Evolutionary conservation across 2,797 vertebrate genomes (phyloP).

Genomic region (Stomatorhinus walkeri): DNA sequence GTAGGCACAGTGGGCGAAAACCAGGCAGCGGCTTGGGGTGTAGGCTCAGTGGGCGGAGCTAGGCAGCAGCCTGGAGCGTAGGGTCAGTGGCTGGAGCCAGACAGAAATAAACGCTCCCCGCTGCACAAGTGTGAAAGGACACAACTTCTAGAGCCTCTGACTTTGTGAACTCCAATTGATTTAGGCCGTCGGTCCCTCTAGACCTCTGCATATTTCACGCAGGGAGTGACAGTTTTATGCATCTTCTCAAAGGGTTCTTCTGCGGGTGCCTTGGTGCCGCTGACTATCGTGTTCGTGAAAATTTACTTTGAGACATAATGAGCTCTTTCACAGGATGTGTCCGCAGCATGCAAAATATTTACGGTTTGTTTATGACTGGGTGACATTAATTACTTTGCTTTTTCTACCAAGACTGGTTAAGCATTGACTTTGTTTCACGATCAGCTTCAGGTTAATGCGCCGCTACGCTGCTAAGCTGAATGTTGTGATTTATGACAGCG

Average conservation of each 20-base stretch:
- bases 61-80: slow-evolving; percentile 56
- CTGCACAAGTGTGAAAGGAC: slow-evolving; percentile 54
- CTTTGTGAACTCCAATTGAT: slow-evolving; percentile 73
- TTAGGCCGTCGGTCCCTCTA: slow-evolving; percentile 60
- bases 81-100: slow-evolving; percentile 40
- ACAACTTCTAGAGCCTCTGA: not conserved
- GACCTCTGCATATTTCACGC: slow-evolving; percentile 53
- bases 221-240: slow-evolving; percentile 80
- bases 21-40: not conserved
- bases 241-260: slow-evolving; percentile 75
- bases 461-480: not conserved
- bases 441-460: not conserved
- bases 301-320: slow-evolving; percentile 71
- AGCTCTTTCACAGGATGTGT: slow-evolving; percentile 58
- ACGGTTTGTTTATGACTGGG: slow-evolving; percentile 27
- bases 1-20: too few species aligned
- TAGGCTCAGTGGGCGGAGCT: slow-evolving; percentile 32
- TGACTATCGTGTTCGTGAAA: slow-evolving; percentile 76
- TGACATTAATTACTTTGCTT: slow-evolving; percentile 4
- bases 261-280: slow-evolving; percentile 67
- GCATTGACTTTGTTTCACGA: not conserved
- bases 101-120: slow-evolving; percentile 68
- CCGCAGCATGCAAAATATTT: slow-evolving; percentile 61
- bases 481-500: not conserved
- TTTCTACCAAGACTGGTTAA: not conserved